A percentile compares a stretch with the other conserved stretches of the same genome.
Conservation (phyloP, 2,797 vertebrate species). For the Aldrovandia affinis region DNA sequence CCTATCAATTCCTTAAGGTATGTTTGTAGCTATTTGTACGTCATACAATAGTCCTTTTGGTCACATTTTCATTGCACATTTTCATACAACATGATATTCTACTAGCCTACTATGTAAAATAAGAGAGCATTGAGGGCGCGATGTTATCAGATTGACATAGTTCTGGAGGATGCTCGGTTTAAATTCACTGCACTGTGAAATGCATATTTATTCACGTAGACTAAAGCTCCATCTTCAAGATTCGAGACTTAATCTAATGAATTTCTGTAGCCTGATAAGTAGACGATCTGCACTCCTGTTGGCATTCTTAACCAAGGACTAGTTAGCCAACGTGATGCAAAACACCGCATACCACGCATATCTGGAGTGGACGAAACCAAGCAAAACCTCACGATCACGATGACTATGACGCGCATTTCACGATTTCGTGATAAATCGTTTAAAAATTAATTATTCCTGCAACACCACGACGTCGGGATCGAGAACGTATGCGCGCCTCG, state of each 20-base stretch:
- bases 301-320: neutral
- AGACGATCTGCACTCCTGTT: neutral
- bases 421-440: neutral
- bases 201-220: neutral
- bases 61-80: neutral
- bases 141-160: neutral
- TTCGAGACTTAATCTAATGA: neutral
- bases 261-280: neutral
- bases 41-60: neutral
- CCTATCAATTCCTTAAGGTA: neutral
- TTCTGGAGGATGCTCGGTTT: neutral
- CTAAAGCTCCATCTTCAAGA: neutral
- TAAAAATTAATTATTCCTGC: neutral
- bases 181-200: neutral
- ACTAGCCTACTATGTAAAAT: neutral
- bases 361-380: neutral
- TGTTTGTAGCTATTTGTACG: neutral
- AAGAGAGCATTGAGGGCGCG: neutral
- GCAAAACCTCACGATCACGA: neutral
- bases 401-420: constrained; percentile 1
- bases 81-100: neutral
- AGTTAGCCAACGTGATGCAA: neutral
- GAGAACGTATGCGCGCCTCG: neutral
- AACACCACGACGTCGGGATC: neutral
- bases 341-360: constrained; percentile 6